phyloP scores from a whole-genome alignment of 2,113 vertebrate species.

The Puffinus mauretanicus region DNA sequence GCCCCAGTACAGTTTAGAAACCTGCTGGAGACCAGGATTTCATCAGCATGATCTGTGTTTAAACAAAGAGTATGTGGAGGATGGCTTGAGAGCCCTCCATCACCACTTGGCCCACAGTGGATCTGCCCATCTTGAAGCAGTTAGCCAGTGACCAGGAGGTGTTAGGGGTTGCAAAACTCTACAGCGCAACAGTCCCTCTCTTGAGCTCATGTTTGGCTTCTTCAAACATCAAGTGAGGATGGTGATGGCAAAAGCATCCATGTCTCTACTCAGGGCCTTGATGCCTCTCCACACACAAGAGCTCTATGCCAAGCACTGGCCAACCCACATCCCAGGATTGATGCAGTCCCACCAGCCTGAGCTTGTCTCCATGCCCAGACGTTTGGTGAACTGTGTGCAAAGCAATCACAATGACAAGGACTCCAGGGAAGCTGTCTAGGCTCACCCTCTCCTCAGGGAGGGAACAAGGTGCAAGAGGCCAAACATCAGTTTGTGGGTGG shows the following conservation, averaged over 20 bases:
- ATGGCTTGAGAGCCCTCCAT: background rate
- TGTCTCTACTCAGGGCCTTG: background rate
- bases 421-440: background rate
- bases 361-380: background rate
- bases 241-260: background rate
- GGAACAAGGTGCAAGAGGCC: background rate
- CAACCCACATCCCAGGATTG: background rate
- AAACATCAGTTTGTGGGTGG: background rate
- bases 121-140: background rate
- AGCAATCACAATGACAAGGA: background rate
- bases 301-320: background rate
- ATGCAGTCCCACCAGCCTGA: background rate
- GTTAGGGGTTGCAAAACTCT: background rate
- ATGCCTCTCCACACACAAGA: background rate
- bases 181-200: background rate
- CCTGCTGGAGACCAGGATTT: background rate
- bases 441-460: background rate
- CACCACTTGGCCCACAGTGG: background rate
- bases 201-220: background rate
- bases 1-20: background rate
- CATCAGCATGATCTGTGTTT: background rate
- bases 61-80: background rate
- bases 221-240: background rate
- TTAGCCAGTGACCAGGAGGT: background rate
- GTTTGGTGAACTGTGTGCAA: background rate